These are phyloP conservation scores for Phrynocephalus guinanensis DNA, from an alignment of 2,797 vertebrate genomes.

Conservation along the genomic window DNA sequence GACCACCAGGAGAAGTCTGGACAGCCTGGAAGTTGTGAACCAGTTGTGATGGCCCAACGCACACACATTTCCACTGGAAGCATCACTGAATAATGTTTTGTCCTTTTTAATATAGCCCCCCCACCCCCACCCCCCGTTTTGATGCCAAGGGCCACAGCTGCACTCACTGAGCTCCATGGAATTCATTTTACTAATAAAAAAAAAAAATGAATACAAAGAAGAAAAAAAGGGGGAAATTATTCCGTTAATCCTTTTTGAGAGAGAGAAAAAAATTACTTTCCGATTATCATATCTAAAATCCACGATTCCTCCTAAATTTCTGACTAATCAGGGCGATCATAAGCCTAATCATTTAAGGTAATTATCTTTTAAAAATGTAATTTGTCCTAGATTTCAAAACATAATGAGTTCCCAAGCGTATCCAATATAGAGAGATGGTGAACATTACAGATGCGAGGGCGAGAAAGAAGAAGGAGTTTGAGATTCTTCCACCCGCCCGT, in stretches of 20 bases:
- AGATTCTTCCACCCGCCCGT: background rate
- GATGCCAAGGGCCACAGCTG: background rate
- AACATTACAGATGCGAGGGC: conserved; percentile 13
- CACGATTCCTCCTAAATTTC: conserved; percentile 35
- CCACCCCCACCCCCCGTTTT: background rate
- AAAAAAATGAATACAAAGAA: background rate
- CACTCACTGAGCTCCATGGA: background rate
- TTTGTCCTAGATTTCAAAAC: conserved; percentile 42
- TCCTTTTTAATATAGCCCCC: background rate
- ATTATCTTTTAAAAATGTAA: conserved; percentile 43
- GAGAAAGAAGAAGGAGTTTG: background rate
- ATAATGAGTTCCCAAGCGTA: conserved; percentile 39
- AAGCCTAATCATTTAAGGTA: conserved; percentile 47
- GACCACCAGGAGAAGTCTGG: too few species aligned
- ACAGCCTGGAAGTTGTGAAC: too few species aligned
- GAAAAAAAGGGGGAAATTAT: background rate
- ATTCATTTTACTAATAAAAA: background rate
- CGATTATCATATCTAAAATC: conserved; percentile 39
- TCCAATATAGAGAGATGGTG: background rate
- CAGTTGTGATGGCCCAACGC: too few species aligned
- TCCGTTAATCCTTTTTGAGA: conserved; percentile 16
- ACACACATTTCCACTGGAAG: too few species aligned
- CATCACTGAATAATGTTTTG: too few species aligned
- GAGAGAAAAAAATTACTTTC: background rate
- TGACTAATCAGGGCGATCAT: conserved; percentile 41